A percentile compares a stretch with the other conserved stretches of the same genome.
Conservation (phyloP, 2,888 invertebrate genomes). For the Pseudococcus jackbeardsleyi region DNA sequence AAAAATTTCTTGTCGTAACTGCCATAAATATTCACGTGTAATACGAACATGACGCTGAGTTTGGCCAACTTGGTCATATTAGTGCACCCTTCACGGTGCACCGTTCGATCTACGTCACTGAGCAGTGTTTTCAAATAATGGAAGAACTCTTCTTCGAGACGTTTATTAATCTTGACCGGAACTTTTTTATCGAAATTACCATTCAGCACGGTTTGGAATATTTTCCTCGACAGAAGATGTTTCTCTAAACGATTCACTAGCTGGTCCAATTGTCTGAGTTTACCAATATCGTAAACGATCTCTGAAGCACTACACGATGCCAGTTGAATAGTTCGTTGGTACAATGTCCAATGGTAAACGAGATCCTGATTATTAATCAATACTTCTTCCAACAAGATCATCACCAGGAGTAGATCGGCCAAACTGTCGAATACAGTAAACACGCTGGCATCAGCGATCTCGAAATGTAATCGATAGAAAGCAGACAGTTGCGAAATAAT, state of each 20-base stretch:
- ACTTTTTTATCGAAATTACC: slow-evolving; percentile 67
- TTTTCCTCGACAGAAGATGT: slow-evolving; percentile 40
- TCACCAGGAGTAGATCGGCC: slow-evolving; percentile 29
- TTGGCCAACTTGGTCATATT: slow-evolving; percentile 75
- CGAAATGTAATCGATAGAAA: slow-evolving; percentile 61
- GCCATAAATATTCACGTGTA: slow-evolving; percentile 81
- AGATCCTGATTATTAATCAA: slow-evolving; percentile 50
- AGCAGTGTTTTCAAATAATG: slow-evolving; percentile 77
- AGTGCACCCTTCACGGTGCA: slow-evolving; percentile 71
- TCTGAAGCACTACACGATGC: slow-evolving; percentile 54
- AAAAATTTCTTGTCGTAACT: slow-evolving; percentile 82
- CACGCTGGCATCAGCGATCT: slow-evolving; percentile 53
- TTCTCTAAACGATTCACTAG: slow-evolving; percentile 50
- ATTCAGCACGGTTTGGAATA: slow-evolving; percentile 67
- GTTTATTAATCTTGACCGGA: slow-evolving; percentile 66
- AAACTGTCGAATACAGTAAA: slow-evolving; percentile 59
- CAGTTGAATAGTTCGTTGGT: slow-evolving; percentile 61
- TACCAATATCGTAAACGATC: slow-evolving; percentile 28
- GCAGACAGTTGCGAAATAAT: slow-evolving; percentile 57
- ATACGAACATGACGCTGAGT: slow-evolving; percentile 78
- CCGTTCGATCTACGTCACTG: slow-evolving; percentile 74
- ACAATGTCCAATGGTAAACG: slow-evolving; percentile 61
- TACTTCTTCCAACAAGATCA: slow-evolving; percentile 57
- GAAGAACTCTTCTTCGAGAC: slow-evolving; percentile 77
- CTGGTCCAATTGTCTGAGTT: slow-evolving; percentile 34